A percentile compares a stretch with the other conserved stretches of the same genome.
phyloP scores from a whole-genome alignment of 2,888 invertebrate species.

The Apomyelois bistriatella region DNA sequence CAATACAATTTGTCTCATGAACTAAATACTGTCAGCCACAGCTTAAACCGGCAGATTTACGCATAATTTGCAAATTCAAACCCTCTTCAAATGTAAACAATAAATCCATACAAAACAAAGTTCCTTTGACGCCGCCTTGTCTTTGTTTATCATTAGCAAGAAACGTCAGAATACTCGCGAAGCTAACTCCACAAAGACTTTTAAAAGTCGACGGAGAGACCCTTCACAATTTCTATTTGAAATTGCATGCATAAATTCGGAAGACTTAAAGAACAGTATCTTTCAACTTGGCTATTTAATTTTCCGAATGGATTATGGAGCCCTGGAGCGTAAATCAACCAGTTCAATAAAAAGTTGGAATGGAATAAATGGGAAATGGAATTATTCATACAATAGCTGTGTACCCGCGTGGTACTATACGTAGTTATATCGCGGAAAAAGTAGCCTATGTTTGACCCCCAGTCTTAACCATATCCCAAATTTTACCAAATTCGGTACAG shows the following conservation, averaged over 20 bases:
- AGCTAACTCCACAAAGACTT: conserved; percentile 20
- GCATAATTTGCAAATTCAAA: not conserved
- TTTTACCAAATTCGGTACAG: too few relatives aligned
- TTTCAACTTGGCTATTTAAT: not conserved
- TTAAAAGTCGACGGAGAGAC: conserved; percentile 19
- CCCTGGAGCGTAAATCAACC: not conserved
- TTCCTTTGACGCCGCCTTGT: conserved; percentile 13
- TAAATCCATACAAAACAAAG: conserved; percentile 15
- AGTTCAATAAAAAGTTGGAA: not conserved
- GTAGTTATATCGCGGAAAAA: too few relatives aligned
- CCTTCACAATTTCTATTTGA: conserved; percentile 18
- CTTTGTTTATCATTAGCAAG: conserved; percentile 22
- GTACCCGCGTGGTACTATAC: too few relatives aligned
- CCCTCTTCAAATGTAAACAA: not conserved
- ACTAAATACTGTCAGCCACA: too few relatives aligned
- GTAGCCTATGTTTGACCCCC: too few relatives aligned
- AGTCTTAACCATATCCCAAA: too few relatives aligned
- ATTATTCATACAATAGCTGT: not conserved
- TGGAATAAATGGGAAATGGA: not conserved
- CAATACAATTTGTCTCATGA: too few relatives aligned
- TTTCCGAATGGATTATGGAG: conserved; percentile 9
- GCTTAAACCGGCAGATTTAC: not conserved
- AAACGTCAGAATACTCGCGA: conserved; percentile 7
- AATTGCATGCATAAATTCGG: conserved; percentile 25
- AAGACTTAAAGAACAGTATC: conserved; percentile 14